Evolutionary conservation across 2,113 vertebrate genomes (phyloP), one percentile per base, ranked within the genome.

Genomic region (Melanotaenia duboulayi): DNA sequence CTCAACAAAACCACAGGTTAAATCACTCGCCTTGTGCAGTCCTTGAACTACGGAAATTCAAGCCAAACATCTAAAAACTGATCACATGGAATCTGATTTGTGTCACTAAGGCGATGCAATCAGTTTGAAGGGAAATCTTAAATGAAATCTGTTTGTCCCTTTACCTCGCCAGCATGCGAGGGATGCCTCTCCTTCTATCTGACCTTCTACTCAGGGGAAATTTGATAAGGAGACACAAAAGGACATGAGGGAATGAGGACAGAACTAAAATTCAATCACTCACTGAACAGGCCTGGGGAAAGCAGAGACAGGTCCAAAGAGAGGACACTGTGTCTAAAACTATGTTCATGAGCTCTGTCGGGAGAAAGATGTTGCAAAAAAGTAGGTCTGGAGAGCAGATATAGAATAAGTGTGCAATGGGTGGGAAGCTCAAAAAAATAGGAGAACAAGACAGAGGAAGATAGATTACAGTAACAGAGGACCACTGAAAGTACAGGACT

Each of bases 141-240:
- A 85, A 80, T 61, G 65, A 42, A 80, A 83, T 83, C 66, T 13
- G 23, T 78, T 83, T 22, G 65, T 80, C 49, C 16, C 24, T 79
- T 74, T 77, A 76, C 61, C 22, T 23, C n/a, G 35, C 24, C 69
- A 25, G 68, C 74, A 63, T 14, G 48, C 46, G 32, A 50, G 2
- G 71, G 65, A 79, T 52, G 32, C 12, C 35, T 60, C 40, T 42
- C 62, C 69, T 71, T 56, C 71, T 71, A 75, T 75, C 73, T 87
- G 87, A 87, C 87, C 82, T 83, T 88, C 66, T 55, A 50, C 65
- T 76, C 54, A 49, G 24, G n/a, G 1, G 57, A 79, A 87, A 90
- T 78, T 82, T 63, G 78, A 88, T 88, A 80, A 86, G 80, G 60
- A 57, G 75, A 68, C 74, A 23, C 65, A 74, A 62, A 76, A 82